phyloP scores from a whole-genome alignment of 2,888 invertebrate genomes.

The Drosophila anceps region DNA sequence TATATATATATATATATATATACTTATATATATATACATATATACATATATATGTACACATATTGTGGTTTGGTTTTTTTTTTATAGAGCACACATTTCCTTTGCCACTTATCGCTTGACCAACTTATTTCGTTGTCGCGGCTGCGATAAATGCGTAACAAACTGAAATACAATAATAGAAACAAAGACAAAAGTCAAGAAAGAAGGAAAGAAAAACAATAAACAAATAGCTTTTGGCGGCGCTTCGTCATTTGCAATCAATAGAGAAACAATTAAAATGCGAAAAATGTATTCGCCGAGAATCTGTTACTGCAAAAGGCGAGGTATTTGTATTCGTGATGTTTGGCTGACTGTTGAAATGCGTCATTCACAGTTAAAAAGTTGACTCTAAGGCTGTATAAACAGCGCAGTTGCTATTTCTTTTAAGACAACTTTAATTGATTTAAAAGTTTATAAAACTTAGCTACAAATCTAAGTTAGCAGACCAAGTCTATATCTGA shows the following conservation, averaged over 20 bases:
- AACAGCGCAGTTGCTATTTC: neutral
- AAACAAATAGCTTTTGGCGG: conserved; percentile 33
- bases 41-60: neutral
- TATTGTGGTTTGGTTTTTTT: conserved; percentile 1
- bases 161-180: conserved; percentile 11
- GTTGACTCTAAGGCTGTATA: neutral
- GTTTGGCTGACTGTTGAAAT: conserved; percentile 1
- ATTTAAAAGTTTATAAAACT: neutral
- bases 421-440: neutral
- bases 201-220: neutral
- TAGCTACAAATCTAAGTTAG: no score
- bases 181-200: neutral
- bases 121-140: conserved; percentile 49
- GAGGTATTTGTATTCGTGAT: conserved; percentile 5
- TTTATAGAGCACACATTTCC: conserved; percentile 51
- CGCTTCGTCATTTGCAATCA: conserved; percentile 13
- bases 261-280: conserved; percentile 31
- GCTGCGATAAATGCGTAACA: conserved; percentile 50
- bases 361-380: conserved; percentile 10
- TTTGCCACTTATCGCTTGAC: conserved; percentile 60
- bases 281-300: conserved; percentile 12
- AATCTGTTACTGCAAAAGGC: conserved; percentile 5
- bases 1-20: neutral
- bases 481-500: neutral
- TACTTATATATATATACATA: neutral